phyloP scores from a whole-genome alignment of 2,888 invertebrate genomes.

The Rhyacophila evoluta region DNA sequence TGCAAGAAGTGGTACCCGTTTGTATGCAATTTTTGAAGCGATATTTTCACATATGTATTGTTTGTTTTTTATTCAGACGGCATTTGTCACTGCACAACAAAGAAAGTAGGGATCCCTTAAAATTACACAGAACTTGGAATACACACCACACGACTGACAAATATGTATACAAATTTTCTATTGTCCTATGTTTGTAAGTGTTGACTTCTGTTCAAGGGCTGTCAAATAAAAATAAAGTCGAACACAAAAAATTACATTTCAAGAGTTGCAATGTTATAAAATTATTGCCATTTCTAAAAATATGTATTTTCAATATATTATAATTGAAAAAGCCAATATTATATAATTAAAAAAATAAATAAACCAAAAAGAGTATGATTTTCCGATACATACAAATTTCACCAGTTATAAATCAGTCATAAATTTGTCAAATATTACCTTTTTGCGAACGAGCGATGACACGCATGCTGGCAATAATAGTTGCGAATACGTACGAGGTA shows the following conservation, averaged over 20 bases:
- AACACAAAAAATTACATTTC: not conserved
- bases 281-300: not conserved
- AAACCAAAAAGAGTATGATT: too few species aligned
- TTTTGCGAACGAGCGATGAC: too few species aligned
- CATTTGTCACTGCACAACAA: not conserved
- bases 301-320: too few species aligned
- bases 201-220: conserved; percentile 12
- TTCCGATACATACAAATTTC: too few species aligned
- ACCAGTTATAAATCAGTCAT: too few species aligned
- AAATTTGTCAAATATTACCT: too few species aligned
- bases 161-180: not conserved
- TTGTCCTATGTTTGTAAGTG: not conserved
- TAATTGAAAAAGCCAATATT: too few species aligned
- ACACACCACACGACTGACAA: not conserved
- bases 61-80: not conserved
- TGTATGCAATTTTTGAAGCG: conserved; percentile 39
- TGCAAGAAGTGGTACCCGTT: conserved; percentile 34
- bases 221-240: not conserved
- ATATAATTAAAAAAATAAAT: too few species aligned
- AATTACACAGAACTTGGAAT: not conserved
- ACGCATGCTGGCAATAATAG: not conserved
- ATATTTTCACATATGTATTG: not conserved
- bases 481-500: not conserved
- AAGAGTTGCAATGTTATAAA: not conserved
- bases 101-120: not conserved